Evolutionary conservation across 2,113 vertebrate species (phyloP), one percentile per base, ranked within the genome.

Genomic region (Oncorhynchus tshawytscha): DNA sequence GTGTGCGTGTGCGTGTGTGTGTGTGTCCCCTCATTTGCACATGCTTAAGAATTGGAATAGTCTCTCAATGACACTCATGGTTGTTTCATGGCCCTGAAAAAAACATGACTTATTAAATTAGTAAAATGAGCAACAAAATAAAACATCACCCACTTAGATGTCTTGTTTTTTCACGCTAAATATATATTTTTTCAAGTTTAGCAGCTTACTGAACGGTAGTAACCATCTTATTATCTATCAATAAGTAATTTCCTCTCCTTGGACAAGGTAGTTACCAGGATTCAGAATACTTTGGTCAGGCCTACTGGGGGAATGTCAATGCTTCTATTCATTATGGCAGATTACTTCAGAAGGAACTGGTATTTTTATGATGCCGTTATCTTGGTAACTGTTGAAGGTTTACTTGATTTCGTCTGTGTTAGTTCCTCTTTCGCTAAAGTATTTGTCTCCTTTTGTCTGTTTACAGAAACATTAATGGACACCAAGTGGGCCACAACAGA

Each of bases 401-500:
- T 72, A 45, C 74, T 75, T 77, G 71, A 90, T 73, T 76, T 79
- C 1, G 0, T 73, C 29, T 65, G 54, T 24, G 27, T 48, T 27
- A 62, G 39, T 75, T 74, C 25, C 45, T 74, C 71, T 77, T 81
- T 84, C 74, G 73, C 85, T 88, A 34, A 90, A 24, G 82, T 79
- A 82, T 76, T 60, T 82, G 65, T 82, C 24, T 86, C 64, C 57
- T 74, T 31, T 74, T 64, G 77, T 90, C 70, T 48, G 0, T 84
- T 89, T 89, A 78, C 90, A 99, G 97, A 99, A 90, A 99, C 97
- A 18, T 91, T 99, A 87, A 98, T 99, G 96, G 97, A 99, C 92
- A 98, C 96, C 0, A 98, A 96, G 86, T 98, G 95, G 97, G 97
- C 97, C 85, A 99, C 97, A 0, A 98, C 97, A 34, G 97, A 99